Base-by-base conservation (phyloP, 2,113 vertebrate genomes). In the Lamprologus tigripictilis region DNA sequence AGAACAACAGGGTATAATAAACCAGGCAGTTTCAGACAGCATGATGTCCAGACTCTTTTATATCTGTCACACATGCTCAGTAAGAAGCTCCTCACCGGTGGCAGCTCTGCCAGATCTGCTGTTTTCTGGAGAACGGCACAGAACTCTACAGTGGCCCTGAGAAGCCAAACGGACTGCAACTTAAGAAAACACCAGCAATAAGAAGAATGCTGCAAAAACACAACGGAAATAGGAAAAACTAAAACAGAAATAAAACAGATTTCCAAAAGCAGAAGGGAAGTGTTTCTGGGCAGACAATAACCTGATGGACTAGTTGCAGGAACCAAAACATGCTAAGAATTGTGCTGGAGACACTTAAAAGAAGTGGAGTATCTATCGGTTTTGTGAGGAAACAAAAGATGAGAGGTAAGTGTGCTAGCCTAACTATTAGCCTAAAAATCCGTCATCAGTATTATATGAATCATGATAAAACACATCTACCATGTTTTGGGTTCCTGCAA, bases 271-370 rank as follows among this genome's bases (percentile, higher is more conserved):
- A 58, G 0, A 58, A 9, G 1, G 8, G 55, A 58, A 9, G 26
- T 58, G 55, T 58, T 28, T 16, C 26, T 28, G 55, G 26, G 26
- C 13, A 16, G 23, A 58, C 13, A 58, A 28, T 16, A 58, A 58
- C 23, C 13, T 28, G 23, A 57, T 0, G 13, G 13, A 5, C 55
- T 0, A 6, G 55, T 58, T 58, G 8, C 55, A 58, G 26, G 13
- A 58, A 6, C 13, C 26, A 58, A 58, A 58, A 58, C 0, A 58
- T 58, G 55, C 0, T 58, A 16, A 31, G 8, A 16, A 58, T 58
- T 16, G 26, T 3, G 13, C 26, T 58, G 55, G 26, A 58, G 55
- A 28, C 13, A 28, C 55, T 28, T 58, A 57, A 57, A 26, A 55
- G 21, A 26, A 26, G 53, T 55, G 53, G 5, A 54, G 21, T 1